Percentiles rank a stretch among this genome's conserved stretches.
Evolutionary conservation across 2,888 invertebrate genomes (phyloP).

Genomic region (Fabriciana adippe): DNA sequence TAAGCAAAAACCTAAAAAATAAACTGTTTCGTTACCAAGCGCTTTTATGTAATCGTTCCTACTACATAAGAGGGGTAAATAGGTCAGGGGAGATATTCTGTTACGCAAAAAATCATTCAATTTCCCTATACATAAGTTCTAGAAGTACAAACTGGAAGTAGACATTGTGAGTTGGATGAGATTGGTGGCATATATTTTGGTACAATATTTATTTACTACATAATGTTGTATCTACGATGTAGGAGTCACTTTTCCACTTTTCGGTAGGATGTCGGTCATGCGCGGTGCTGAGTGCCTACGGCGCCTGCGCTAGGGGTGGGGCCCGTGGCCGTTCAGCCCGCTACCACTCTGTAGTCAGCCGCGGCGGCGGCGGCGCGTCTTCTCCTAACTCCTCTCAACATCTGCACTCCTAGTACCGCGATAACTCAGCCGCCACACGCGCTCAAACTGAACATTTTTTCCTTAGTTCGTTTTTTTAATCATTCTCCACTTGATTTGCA

Average conservation of each 20-base stretch:
- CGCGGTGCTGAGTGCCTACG: slow-evolving; percentile 56
- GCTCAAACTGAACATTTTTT: slow-evolving; percentile 52
- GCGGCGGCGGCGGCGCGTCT: slow-evolving; percentile 71
- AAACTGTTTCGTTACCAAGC: slow-evolving; percentile 11
- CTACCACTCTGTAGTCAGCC: slow-evolving; percentile 76
- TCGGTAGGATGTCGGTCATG: slow-evolving; percentile 79
- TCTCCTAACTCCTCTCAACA: slow-evolving; percentile 52
- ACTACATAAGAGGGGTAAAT: slow-evolving; percentile 14
- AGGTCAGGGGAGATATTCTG: slow-evolving; percentile 14
- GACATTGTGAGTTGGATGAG: slow-evolving; percentile 63
- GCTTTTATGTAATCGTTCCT: slow-evolving; percentile 19
- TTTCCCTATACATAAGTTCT: not conserved
- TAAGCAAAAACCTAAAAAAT: slow-evolving; percentile 20
- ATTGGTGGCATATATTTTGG: slow-evolving; percentile 67
- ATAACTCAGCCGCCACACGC: slow-evolving; percentile 73
- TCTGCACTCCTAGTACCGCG: slow-evolving; percentile 53
- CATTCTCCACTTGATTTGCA: slow-evolving; percentile 49
- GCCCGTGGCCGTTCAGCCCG: slow-evolving; percentile 71
- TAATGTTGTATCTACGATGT: slow-evolving; percentile 78
- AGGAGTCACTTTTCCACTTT: slow-evolving; percentile 82
- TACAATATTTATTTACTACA: slow-evolving; percentile 80
- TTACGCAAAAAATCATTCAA: not conserved
- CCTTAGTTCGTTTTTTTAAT: slow-evolving; percentile 61
- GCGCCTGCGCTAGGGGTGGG: slow-evolving; percentile 80
- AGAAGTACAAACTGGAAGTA: slow-evolving; percentile 42